Base-by-base conservation (phyloP, 1,140 invertebrate species). In the Steinernema feltiae region DNA sequence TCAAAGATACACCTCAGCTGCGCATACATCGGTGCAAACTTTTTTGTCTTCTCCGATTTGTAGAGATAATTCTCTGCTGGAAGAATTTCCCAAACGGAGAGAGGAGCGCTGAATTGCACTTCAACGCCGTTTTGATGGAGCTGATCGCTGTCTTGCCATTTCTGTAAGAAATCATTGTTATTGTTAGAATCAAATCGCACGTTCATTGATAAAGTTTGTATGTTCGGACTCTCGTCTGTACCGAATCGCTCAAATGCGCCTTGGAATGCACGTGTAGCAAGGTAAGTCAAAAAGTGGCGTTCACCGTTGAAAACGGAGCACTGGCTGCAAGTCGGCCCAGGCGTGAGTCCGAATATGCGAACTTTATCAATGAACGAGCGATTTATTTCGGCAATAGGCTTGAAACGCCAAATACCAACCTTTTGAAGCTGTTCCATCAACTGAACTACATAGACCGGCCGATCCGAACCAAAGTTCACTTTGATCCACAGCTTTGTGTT, bases 1-100 rank as follows among this genome's bases (percentile, higher is more conserved):
- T 63, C 53, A 63, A 63, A 63, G 24, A 63, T 63, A 21, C 53
- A 63, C 24, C 53, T 63, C 53, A 63, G 7, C 53, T 63, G 53
- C 24, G 53, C 53, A 21, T 63, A 63, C 53, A 63, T 63, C 24
- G 53, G 53, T 3, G 53, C 12, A 27, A 63, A 63, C 24, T 27
- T 12, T 21, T 63, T 63, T 12, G 12, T 63, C 24, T 63, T 27
- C 3, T 27, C 24, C 7, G 53, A 63, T 21, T 63, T 63, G 53
- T 63, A 63, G 24, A 63, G 53, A 21, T 63, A 63, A 27, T 63
- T 27, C 53, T 63, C 53, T 3, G 53, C 53, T 3, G 53, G 53
- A n/a, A 63, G 53, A 3, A 17, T 7, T 7, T 63, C 53, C 53
- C 53, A 63, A 12, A 63, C 24, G 53, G 53, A 63, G 24, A 27